Evolutionary conservation across 2,113 vertebrate species (phyloP), one percentile per base, ranked within the genome.

Genomic region (Cynoglossus semilaevis): DNA sequence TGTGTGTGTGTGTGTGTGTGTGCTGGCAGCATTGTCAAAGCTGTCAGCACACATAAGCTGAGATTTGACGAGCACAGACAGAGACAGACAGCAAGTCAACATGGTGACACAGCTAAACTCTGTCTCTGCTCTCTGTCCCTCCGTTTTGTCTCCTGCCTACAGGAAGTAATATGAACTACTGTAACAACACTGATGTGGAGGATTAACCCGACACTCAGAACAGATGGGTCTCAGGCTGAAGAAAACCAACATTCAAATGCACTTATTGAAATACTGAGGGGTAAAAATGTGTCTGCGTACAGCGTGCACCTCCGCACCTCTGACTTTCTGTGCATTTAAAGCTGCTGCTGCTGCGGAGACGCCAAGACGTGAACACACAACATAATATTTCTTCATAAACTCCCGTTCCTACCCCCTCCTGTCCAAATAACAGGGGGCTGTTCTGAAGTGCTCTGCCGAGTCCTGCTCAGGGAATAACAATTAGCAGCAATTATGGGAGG

Each of bases 401-500:
- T 4, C 15, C 38, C 15, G 17, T 51, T 50, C 56, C 54, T n/a
- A 16, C 35, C 50, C 4, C 59, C 7, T 19, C 53, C 8, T 13
- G 13, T 17, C 48, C 34, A 76, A 76, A 82, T 61, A 58, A 68
- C 49, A 51, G 55, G 63, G 42, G 49, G 43, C 49, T 51, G 60
- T 63, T 69, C 72, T 72, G 57, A 66, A 76, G 71, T 40, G 63
- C 59, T 68, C 36, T 40, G 57, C 58, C 52, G 50, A 76, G 54
- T 74, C 76, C 72, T 81, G 72, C 72, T 79, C 77, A 54, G 83
- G 74, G 81, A 84, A 84, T 74, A 87, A 82, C 76, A 85, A 87
- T 87, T 85, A 84, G 71, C 65, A 64, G 77, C 74, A 84, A 87
- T 87, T 85, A 83, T 73, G 49, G 81, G 69, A 76, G 77, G 71